Evolutionary conservation across 2,113 vertebrate genomes (phyloP), one percentile per base, ranked within the genome.

Genomic region (Loxodonta africana): DNA sequence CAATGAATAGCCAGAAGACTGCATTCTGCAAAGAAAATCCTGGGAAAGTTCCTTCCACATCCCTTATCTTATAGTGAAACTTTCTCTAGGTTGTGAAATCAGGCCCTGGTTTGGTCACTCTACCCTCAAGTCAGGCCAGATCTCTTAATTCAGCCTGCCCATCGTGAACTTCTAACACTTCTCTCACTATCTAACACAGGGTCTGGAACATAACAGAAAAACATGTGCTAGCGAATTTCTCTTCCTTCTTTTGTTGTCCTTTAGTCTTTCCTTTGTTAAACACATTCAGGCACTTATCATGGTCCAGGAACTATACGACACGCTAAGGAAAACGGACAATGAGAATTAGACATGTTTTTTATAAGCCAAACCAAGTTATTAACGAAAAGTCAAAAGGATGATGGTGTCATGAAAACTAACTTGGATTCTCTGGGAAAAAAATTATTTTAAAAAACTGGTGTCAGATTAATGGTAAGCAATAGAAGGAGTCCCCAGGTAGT

Each of bases 41-140:
- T 71, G 69, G 60, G 44, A 46, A 82, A 97, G n/a, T 65, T 86
- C 48, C 46, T 93, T 93, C 63, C 17, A 63, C 26, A 83, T 83
- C 15, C 30, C 37, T 84, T 62, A 37, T 69, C n/a, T 88, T 88
- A 57, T 48, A 67, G 41, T 83, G 37, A 83, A 89, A 77, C n/a
- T 73, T 41, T 81, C 87, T 96, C 18, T 44, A 86, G n/a, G 21
- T 62, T 90, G 53, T 86, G 67, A 82, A 74, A 11, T 65, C 67
- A 10, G 37, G 18, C 57, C 51, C 53, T n/a, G 65, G 14, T 73
- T 80, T 17, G 11, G 53, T 81, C 74, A 85, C 28, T 74, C 21
- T 9, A 65, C 1, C 26, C 14, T 51, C 28, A 41, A 18, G 51
- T 84, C 62, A 88, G 48, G 15, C 60, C 73, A 81, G 53, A 73